A percentile compares a stretch with the other conserved stretches of the same genome.
Conservation (phyloP, 2,797 vertebrate species). For the Borostomias antarcticus region DNA sequence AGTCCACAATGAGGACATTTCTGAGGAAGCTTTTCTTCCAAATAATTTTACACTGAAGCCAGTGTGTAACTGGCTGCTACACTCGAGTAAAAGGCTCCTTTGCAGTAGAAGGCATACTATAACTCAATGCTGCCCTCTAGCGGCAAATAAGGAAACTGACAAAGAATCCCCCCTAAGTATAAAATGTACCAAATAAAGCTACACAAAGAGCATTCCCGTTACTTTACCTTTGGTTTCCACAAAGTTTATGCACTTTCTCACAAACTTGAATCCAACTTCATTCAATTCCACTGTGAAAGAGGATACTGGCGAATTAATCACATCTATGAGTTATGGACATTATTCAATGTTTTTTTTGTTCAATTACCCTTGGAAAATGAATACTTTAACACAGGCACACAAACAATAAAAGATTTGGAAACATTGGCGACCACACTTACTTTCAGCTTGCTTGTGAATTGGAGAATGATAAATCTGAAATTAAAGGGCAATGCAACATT, state of each 20-base stretch:
- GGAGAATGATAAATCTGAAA: conserved; percentile 96
- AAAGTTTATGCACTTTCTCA: conserved; percentile 92
- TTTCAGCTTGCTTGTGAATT: conserved; percentile 96
- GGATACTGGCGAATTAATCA: not conserved
- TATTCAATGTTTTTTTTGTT: not conserved
- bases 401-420: not conserved
- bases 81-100: conserved; percentile 4
- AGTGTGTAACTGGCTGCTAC: not conserved
- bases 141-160: conserved; percentile 28
- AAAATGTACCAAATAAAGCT: not conserved
- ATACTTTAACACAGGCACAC: not conserved
- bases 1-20: not conserved
- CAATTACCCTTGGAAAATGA: not conserved
- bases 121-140: conserved; percentile 56
- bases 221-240: conserved; percentile 90
- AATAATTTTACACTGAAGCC: too few relatives aligned
- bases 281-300: conserved; percentile 90
- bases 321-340: not conserved
- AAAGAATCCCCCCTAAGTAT: not conserved
- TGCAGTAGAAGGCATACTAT: conserved; percentile 11
- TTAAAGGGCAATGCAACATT: conserved; percentile 35
- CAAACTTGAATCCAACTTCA: conserved; percentile 94
- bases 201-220: not conserved
- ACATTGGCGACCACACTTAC: conserved; percentile 76
- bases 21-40: conserved; percentile 7